A percentile compares a stretch with the other conserved stretches of the same genome.
Evolutionary conservation across 2,888 invertebrate species (phyloP).

Genomic region (Mesorhabditis sp.): DNA sequence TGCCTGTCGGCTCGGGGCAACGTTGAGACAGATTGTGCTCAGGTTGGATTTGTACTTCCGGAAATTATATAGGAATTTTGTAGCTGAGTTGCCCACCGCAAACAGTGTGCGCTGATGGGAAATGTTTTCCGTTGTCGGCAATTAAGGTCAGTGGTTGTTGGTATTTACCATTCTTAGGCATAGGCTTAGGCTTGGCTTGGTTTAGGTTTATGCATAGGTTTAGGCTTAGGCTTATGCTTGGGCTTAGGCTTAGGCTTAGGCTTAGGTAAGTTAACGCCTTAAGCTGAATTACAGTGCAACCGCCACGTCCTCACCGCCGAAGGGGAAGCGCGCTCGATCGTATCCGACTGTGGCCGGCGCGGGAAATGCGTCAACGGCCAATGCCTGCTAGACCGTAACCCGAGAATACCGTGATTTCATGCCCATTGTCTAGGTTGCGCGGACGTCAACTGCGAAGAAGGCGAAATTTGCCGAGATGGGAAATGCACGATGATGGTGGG

Average conservation of each 20-base stretch:
- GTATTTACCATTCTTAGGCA: no score
- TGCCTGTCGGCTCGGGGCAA: conserved; percentile 19
- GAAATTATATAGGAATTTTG: conserved; percentile 6
- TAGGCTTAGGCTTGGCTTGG: background rate
- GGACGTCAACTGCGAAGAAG: conserved; percentile 41
- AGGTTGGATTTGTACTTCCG: no score
- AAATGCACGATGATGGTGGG: conserved; percentile 35
- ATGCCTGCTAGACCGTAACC: conserved; percentile 43
- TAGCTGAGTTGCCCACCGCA: conserved; percentile 37
- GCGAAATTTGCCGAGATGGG: conserved; percentile 45
- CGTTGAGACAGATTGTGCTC: no score
- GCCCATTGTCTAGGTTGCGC: conserved; percentile 33
- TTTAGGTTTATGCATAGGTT: background rate
- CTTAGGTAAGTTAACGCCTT: background rate
- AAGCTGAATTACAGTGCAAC: background rate
- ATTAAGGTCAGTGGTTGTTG: conserved; percentile 41
- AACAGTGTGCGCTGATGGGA: conserved; percentile 36
- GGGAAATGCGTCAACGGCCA: conserved; percentile 52
- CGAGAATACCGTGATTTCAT: background rate
- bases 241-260: background rate
- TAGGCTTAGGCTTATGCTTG: background rate
- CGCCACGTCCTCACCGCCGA: conserved; percentile 41
- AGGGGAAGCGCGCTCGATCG: conserved; percentile 37
- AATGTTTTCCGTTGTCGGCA: conserved; percentile 37
- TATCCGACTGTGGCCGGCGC: conserved; percentile 43